These are phyloP conservation scores for Callimico goeldii DNA, from an alignment of 2,797 vertebrate genomes.

Conservation along the genomic window DNA sequence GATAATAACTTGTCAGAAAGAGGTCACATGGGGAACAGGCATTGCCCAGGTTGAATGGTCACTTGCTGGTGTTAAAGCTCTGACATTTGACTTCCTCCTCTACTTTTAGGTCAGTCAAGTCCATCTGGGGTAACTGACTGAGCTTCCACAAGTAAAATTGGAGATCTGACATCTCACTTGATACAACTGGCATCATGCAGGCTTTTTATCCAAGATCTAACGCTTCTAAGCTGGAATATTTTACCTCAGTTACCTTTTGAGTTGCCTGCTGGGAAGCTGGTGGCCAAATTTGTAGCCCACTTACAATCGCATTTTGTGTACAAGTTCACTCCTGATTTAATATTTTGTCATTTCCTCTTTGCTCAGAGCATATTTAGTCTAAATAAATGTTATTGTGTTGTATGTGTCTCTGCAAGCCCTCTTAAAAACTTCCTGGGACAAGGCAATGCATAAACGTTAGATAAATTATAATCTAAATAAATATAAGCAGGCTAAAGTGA, in stretches of 20 bases:
- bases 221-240: not conserved
- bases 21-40: not conserved
- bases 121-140: not conserved
- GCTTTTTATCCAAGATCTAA: not conserved
- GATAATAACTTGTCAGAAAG: not conserved
- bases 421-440: not conserved
- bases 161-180: not conserved
- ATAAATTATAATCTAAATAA: not conserved
- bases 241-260: not conserved
- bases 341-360: not conserved
- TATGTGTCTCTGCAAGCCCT: not conserved
- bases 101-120: not conserved
- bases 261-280: not conserved
- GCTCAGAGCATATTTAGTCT: not conserved
- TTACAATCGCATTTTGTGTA: not conserved
- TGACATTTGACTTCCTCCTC: not conserved
- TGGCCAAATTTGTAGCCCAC: not conserved
- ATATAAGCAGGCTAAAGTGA: not conserved
- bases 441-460: not conserved
- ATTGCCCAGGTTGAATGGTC: not conserved
- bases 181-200: not conserved
- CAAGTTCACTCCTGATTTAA: not conserved
- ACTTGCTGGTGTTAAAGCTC: rapidly evolving
- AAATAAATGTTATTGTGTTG: not conserved
- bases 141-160: not conserved